Evolutionary conservation across 2,113 vertebrate genomes (phyloP), one percentile per base, ranked within the genome.

Genomic region (Rhadina sibilatrix): DNA sequence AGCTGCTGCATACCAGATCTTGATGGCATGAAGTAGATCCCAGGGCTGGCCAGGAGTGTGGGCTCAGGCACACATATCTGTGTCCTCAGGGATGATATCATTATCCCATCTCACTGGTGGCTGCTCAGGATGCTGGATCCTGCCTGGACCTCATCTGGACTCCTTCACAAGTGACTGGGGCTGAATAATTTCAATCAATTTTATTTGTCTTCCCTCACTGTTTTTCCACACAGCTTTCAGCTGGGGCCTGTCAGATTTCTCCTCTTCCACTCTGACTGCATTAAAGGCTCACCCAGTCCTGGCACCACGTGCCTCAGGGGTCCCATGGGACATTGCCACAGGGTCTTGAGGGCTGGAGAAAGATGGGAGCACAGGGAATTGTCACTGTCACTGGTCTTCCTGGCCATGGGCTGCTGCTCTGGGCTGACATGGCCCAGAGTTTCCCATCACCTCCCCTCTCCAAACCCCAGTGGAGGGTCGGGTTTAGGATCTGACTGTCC

Each of bases 361-460:
- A 31, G n/a, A 18, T 4, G 4, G 10, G 27, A 60, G 1, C 1
- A 6, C 3, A 15, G 27, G 30, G 35, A 3, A 37, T 31, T 69
- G 35, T 76, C 63, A 40, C n/a, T 54, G 87, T 15, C 78, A 31
- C 71, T 7, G 8, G 1, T 31, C 33, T 19, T n/a, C 30, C 38
- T 35, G 63, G 54, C 79, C 6, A 8, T 1, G 16, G 38, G 21
- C 54, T 77, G 71, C 87, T 69, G 71, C 71, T 83, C 49, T 56
- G 63, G 63, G 10, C 40, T 76, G 70, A 31, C 20, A 5, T 0
- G 2, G 27, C 52, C 12, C 46, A 21, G 31, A 5, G n/a, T 27
- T 49, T 13, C 63, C 47, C 78, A 69, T 23, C 54, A 19, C 21
- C 30, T 83, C 54, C 40, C n/a, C 70, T 49, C 53, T 54, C 31